phyloP scores from a whole-genome alignment of 2,888 invertebrate genomes.

The Callyntrura guangdongensis region DNA sequence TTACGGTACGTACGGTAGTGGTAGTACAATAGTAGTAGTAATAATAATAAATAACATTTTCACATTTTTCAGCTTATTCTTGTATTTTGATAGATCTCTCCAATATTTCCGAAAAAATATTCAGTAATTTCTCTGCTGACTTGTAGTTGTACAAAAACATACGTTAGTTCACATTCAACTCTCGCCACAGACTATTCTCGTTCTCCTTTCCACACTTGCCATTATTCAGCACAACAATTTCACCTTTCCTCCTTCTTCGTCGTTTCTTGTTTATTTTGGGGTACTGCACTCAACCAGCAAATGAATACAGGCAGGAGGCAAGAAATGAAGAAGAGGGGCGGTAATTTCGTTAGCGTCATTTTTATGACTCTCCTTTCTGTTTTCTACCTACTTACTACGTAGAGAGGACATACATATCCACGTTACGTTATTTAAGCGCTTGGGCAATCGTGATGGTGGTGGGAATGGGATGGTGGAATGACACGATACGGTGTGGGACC shows the following conservation, averaged over 20 bases:
- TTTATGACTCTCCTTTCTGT: neutral
- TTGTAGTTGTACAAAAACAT: conserved; percentile 48
- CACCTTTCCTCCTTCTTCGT: neutral
- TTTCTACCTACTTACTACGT: neutral
- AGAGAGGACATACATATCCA: neutral
- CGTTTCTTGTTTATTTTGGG: conserved; percentile 28
- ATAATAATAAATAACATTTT: conserved; percentile 70
- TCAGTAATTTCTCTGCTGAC: conserved; percentile 32
- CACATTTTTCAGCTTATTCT: conserved; percentile 54
- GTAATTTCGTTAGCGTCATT: too few species aligned
- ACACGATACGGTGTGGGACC: too few species aligned
- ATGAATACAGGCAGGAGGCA: neutral
- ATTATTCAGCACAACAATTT: conserved; percentile 34
- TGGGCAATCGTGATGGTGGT: too few species aligned
- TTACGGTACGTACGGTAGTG: neutral
- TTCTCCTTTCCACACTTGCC: conserved; percentile 30
- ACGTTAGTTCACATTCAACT: conserved; percentile 73
- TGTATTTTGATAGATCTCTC: conserved; percentile 16
- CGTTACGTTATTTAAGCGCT: too few species aligned
- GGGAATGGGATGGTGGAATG: too few species aligned
- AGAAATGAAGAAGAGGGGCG: neutral
- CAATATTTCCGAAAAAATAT: conserved; percentile 45
- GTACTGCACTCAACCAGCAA: neutral
- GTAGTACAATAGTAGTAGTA: neutral
- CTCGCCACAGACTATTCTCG: conserved; percentile 74